Base-by-base conservation (phyloP, 2,797 vertebrate species). In the Sarcophilus harrisii region DNA sequence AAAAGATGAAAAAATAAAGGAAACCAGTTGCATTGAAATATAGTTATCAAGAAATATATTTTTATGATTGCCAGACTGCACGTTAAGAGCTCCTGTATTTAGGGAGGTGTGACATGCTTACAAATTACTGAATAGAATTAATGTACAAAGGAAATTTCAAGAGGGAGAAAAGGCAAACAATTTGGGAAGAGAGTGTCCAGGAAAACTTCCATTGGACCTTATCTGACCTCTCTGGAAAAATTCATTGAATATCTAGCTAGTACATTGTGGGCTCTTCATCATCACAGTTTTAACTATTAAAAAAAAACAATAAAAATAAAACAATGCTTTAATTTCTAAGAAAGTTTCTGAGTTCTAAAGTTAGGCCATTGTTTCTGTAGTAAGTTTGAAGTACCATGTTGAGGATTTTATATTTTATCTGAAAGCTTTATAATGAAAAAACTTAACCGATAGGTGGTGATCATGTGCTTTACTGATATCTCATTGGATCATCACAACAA, bases 161-260 rank as follows among this genome's bases (percentile, higher is more conserved):
- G 62, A 73, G 16, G n/a, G n/a, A 73, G 62, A 38, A 73, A 73
- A 73, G 18, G 62, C 62, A 21, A 18, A n/a, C n/a, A 73, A 38
- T 16, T 73, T 16, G 32, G 2, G 55, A 32, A 73, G 38, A 57
- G 30, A 90, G n/a, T 58, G 91, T 10, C 30, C 32, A 49, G 59
- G 2, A n/a, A 11, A 0, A 18, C 1, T 54, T 90, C 0, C 32
- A 66, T 18, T 66, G 62, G 4, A 38, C 28, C 6, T 0, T 1
- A 13, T 4, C 94, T 52, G 58, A 89, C 60, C 58, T 93, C 91
- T 14, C 45, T 55, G 59, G 8, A 32, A 62, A 55, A 90, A 93
- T n/a, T 18, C 3, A 8, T 38, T 4, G 4, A 4, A 73, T 54
- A 5, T 13, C 91, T 87, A 11, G 0, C 18, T 29, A 90, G 58